These are phyloP conservation scores for Nesometra sesokonis DNA, from an alignment of 35 echinoderm and acorn worm genomes.

Conservation along the genomic window DNA sequence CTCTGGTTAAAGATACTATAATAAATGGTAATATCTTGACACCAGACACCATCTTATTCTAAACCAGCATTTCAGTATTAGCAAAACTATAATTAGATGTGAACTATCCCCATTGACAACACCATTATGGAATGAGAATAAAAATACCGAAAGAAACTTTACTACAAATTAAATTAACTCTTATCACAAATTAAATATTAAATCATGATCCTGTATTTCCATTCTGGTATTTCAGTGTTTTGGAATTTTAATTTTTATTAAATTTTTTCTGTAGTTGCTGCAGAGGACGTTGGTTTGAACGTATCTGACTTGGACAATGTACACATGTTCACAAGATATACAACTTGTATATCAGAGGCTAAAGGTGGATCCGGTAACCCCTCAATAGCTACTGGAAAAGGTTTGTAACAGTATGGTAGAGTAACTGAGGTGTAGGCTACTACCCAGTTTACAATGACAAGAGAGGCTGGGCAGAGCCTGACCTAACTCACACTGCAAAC, in stretches of 20 bases:
- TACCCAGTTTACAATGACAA: too few species aligned
- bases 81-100: too few species aligned
- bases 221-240: neutral
- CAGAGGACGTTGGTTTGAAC: constrained; percentile 75
- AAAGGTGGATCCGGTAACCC: constrained; percentile 77
- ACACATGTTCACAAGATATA: constrained; percentile 49
- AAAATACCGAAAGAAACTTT: neutral
- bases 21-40: too few species aligned
- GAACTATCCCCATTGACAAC: too few species aligned
- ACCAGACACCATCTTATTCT: too few species aligned
- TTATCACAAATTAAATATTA: too few species aligned
- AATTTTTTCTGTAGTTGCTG: constrained; percentile 46
- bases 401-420: neutral
- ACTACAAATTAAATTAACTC: too few species aligned
- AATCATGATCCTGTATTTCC: neutral
- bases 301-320: constrained; percentile 62
- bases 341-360: constrained; percentile 54
- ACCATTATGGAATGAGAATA: too few species aligned
- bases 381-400: constrained; percentile 74
- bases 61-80: too few species aligned
- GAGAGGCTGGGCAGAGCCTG: too few species aligned
- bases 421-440: too few species aligned
- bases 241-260: neutral
- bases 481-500: neutral
- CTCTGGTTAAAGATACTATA: too few species aligned